Evolutionary conservation across 2,797 vertebrate species (phyloP).

Genomic region (Sebastes taczanowskii): DNA sequence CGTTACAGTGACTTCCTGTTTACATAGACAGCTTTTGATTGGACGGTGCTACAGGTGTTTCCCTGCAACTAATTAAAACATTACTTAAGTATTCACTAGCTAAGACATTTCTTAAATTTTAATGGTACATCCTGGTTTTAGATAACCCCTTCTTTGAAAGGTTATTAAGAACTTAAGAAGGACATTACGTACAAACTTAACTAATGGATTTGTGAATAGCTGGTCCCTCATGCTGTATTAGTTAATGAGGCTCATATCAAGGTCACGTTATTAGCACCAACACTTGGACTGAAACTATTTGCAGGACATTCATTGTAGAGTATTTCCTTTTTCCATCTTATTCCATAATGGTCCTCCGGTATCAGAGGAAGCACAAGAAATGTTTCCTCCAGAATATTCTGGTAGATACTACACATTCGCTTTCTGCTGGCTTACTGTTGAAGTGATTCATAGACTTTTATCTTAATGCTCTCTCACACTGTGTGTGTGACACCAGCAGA

Average conservation of each 20-base stretch:
- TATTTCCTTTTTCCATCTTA: neutral
- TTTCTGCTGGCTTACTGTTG: constrained; percentile 24
- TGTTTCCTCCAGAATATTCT: constrained; percentile 40
- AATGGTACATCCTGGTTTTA: too few relatives aligned
- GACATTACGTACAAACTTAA: neutral
- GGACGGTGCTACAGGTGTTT: neutral
- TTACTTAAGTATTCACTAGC: neutral
- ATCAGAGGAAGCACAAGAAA: constrained; percentile 1
- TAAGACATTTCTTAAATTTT: neutral
- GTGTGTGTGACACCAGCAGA: constrained; percentile 45
- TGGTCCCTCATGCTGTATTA: neutral
- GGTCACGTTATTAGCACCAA: neutral
- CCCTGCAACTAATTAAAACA: neutral
- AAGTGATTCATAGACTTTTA: constrained; percentile 51
- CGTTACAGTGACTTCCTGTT: neutral
- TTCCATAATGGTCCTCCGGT: neutral
- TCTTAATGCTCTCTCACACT: constrained; percentile 23
- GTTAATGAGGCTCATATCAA: neutral
- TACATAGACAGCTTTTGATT: neutral
- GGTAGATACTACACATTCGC: constrained; percentile 12
- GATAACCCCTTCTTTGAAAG: neutral
- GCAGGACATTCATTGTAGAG: neutral
- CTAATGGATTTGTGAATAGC: neutral
- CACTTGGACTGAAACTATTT: neutral
- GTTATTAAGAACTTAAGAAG: neutral